These are phyloP conservation scores for Thinocorus orbignyianus DNA, from an alignment of 2,113 vertebrate species.

Conservation along the genomic window DNA sequence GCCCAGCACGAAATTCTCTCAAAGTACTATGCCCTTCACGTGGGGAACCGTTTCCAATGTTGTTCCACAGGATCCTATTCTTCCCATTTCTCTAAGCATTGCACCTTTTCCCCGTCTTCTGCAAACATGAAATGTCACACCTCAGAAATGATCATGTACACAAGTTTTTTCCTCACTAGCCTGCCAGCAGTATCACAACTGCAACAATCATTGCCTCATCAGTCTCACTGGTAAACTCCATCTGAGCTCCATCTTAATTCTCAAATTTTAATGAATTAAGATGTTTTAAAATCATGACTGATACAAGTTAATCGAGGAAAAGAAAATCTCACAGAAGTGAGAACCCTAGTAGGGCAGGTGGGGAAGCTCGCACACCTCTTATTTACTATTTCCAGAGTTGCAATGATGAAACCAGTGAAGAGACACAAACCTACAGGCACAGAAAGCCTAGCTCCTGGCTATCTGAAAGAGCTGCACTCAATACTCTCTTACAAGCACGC, in stretches of 20 bases:
- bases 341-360: accelerated
- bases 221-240: neutral
- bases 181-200: neutral
- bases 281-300: neutral
- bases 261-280: neutral
- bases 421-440: accelerated
- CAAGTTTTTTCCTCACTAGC: neutral
- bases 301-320: neutral
- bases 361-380: neutral
- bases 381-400: neutral
- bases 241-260: neutral
- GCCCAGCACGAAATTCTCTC: neutral
- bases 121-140: neutral
- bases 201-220: neutral
- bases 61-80: neutral
- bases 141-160: accelerated
- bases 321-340: neutral
- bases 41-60: neutral
- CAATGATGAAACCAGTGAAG: neutral
- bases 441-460: neutral
- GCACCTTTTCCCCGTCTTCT: neutral
- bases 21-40: neutral
- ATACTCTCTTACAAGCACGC: accelerated
- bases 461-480: accelerated
- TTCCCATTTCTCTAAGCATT: neutral